Percentiles rank a stretch among this genome's conserved stretches.
These are phyloP conservation scores for Isaurus tuberculatus DNA, from an alignment of 92 coral and sea anemone genomes.

Conservation along the genomic window DNA sequence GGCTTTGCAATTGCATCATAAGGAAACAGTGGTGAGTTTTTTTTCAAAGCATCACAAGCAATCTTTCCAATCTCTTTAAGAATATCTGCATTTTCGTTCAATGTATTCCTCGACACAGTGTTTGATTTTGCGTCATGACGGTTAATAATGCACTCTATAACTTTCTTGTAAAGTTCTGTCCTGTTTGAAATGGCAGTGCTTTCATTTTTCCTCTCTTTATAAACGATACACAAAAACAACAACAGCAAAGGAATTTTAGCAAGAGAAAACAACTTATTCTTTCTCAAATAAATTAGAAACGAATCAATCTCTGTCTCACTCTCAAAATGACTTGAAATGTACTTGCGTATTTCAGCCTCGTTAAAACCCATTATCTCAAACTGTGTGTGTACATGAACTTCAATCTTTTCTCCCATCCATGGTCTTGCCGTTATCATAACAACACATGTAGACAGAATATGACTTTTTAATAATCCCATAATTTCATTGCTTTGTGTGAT, in stretches of 20 bases:
- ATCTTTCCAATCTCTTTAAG: background rate
- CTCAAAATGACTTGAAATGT: background rate
- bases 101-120: background rate
- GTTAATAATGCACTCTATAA: background rate
- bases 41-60: background rate
- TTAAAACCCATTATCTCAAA: no score
- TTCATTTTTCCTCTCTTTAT: conserved; percentile 9
- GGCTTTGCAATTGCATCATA: background rate
- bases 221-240: background rate
- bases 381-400: conserved; percentile 10
- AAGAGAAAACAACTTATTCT: background rate
- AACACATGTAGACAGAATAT: no score
- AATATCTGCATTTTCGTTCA: background rate
- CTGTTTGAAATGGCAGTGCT: conserved; percentile 21
- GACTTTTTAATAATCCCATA: background rate
- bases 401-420: conserved; percentile 22
- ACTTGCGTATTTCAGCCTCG: background rate
- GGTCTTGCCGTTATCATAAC: no score
- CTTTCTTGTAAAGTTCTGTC: conserved; percentile 10
- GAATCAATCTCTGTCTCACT: background rate
- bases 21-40: background rate
- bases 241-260: conserved; percentile 7
- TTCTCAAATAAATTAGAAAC: background rate
- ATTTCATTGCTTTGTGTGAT: background rate
- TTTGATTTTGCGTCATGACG: background rate